Base-by-base conservation (phyloP, 2,113 vertebrate species). In the Epinephelus lanceolatus region DNA sequence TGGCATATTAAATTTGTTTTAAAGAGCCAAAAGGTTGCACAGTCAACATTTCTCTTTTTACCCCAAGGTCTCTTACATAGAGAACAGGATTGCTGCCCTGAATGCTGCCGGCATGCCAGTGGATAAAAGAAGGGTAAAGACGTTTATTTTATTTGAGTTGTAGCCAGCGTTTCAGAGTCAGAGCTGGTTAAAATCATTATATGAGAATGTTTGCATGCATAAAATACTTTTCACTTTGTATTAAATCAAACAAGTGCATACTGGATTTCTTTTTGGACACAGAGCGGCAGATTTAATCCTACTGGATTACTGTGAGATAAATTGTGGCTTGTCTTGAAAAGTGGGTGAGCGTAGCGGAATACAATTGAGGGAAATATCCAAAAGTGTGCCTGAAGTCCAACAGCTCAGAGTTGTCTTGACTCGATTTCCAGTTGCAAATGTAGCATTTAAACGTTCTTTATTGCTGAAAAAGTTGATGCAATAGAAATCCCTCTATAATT, bases 41-140 rank as follows among this genome's bases (percentile, higher is more conserved):
- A 19, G 25, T 30, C 14, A 21, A 3, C 0, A 14, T n/a, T 2
- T 42, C 17, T 70, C 2, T 17, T 47, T 66, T 25, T 59, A 51
- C 47, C 40, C 33, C 65, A 74, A 99, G 98, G 95, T 99, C 0
- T 97, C 97, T 0, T 95, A 97, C 72, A 98, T 99, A 0, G 95
- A 99, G 88, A 92, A 96, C 81, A 95, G 96, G 67, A 98, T 99
- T 0, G 97, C 97, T 0, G 97, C 97, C 18, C 93, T 99, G 75
- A 96, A 94, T 0, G 95, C 96, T 0, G 96, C 96, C 0, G 97
- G 97, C 6, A 94, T 97, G 87, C 94, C 95, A 0, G 91, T 95
- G 0, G 95, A 74, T 81, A 95, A 61, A 92, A 94, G 89, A 84
- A 96, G 86, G 90, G 95, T 96, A 84, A 86, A 30, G 14, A 71